These are phyloP conservation scores for Sardina pilchardus DNA, from an alignment of 2,113 vertebrate genomes.

Conservation along the genomic window DNA sequence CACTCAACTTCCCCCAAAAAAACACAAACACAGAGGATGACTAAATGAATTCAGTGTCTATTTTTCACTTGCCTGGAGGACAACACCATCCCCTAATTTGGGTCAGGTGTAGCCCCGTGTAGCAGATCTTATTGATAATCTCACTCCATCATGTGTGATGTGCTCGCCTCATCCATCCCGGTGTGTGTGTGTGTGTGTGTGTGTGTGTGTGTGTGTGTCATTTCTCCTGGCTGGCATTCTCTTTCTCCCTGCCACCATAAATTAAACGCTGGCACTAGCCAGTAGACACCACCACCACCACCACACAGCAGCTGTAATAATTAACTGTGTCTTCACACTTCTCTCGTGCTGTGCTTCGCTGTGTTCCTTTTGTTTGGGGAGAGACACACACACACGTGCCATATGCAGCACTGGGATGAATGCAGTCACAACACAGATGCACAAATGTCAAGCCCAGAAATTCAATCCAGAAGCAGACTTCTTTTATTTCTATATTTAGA, in stretches of 20 bases:
- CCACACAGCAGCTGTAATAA: slow-evolving; percentile 48
- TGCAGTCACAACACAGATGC: neutral
- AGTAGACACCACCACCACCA: neutral
- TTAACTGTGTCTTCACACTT: slow-evolving; percentile 53
- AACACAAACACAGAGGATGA: neutral
- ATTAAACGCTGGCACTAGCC: slow-evolving; percentile 47
- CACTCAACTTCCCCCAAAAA: neutral
- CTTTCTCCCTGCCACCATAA: slow-evolving; percentile 45
- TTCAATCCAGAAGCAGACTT: neutral
- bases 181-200: slow-evolving; percentile 46
- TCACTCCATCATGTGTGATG: slow-evolving; percentile 47
- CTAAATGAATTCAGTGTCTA: neutral
- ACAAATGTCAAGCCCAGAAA: neutral
- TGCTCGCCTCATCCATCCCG: slow-evolving; percentile 40
- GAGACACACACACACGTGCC: slow-evolving; percentile 6
- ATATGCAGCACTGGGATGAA: neutral
- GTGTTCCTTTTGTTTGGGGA: slow-evolving; percentile 38
- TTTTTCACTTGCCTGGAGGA: neutral
- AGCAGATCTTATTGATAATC: slow-evolving; percentile 47
- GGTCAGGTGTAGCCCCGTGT: slow-evolving; percentile 19
- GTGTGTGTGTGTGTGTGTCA: slow-evolving; percentile 47
- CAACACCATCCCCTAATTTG: neutral
- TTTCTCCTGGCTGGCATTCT: slow-evolving; percentile 39
- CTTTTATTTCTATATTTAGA: neutral
- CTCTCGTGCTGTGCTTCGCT: slow-evolving; percentile 36